A percentile compares a stretch with the other conserved stretches of the same genome.
These are phyloP conservation scores for Liopterus haemorrhoidalis DNA, from an alignment of 2,888 invertebrate species.

Conservation along the genomic window DNA sequence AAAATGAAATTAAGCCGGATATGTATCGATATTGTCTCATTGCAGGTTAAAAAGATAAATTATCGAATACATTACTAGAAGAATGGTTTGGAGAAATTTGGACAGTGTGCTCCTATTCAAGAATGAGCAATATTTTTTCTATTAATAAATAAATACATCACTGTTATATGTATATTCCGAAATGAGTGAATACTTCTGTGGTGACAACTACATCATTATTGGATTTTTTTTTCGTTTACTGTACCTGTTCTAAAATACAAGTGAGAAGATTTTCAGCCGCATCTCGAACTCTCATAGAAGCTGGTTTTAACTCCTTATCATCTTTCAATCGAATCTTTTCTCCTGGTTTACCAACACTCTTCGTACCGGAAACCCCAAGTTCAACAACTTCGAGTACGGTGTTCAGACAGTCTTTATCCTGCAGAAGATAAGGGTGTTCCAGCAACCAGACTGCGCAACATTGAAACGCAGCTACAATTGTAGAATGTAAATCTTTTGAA, in stretches of 20 bases:
- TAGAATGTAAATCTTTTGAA: conserved; percentile 90
- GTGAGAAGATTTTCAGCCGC: conserved; percentile 93
- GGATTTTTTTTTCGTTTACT: conserved; percentile 10
- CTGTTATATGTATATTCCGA: too few species aligned
- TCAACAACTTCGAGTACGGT: conserved; percentile 95
- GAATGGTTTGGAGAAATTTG: too few species aligned
- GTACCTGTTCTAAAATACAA: conserved; percentile 81
- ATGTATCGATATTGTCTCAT: too few species aligned
- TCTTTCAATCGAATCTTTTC: conserved; percentile 90
- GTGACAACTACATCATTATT: not conserved
- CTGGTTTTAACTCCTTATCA: conserved; percentile 93
- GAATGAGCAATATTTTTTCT: too few species aligned
- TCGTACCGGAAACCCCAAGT: conserved; percentile 93
- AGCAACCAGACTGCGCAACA: conserved; percentile 89
- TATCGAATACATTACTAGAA: too few species aligned
- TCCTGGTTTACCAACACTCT: conserved; percentile 79
- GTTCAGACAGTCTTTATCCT: conserved; percentile 86
- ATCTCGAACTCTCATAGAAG: conserved; percentile 94
- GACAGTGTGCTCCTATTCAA: too few species aligned
- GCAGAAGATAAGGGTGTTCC: conserved; percentile 81
- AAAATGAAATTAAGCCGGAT: too few species aligned
- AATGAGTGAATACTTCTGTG: too few species aligned
- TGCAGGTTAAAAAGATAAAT: too few species aligned
- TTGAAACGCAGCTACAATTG: conserved; percentile 87
- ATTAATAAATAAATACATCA: too few species aligned